phyloP scores from a whole-genome alignment of 2,113 vertebrate genomes.

The Coryphaenoides rupestris region DNA sequence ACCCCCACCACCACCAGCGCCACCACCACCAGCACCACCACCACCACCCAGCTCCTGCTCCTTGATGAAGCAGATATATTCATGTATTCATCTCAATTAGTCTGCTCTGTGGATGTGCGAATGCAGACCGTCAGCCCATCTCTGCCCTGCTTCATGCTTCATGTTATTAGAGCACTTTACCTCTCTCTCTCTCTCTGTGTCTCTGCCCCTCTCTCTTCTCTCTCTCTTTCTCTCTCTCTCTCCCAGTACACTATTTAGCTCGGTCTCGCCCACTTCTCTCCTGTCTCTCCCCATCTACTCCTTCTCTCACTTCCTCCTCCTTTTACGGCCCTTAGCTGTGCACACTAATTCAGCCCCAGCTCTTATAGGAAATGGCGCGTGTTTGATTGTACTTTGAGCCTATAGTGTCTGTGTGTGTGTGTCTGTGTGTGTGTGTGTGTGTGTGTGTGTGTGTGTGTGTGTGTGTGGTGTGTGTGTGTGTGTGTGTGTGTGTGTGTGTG shows the following conservation, averaged over 20 bases:
- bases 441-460: not conserved
- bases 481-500: not conserved
- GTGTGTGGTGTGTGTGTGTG: not conserved
- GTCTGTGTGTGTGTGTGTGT: constrained; percentile 1
- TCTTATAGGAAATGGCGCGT: not conserved
- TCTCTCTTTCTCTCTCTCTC: constrained; percentile 8
- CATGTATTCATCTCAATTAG: constrained; percentile 74
- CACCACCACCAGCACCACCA: not conserved
- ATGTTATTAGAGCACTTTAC: constrained; percentile 69
- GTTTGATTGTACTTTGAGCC: no score
- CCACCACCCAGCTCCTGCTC: constrained; percentile 12
- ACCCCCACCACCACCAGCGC: not conserved
- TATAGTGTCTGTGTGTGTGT: not conserved
- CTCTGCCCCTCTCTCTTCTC: no score
- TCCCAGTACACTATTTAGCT: not conserved
- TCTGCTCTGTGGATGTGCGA: constrained; percentile 53
- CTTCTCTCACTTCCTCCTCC: constrained; percentile 8
- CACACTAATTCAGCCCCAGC: not conserved
- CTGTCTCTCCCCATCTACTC: constrained; percentile 1
- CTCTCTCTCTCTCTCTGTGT: not conserved
- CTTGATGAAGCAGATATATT: constrained; percentile 68
- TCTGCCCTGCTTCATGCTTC: constrained; percentile 47
- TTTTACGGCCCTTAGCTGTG: not conserved
- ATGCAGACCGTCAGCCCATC: constrained; percentile 59
- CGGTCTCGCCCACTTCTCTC: not conserved